These are phyloP conservation scores for Ridgeia piscesae DNA, from an alignment of 1,140 invertebrate genomes.

Conservation along the genomic window DNA sequence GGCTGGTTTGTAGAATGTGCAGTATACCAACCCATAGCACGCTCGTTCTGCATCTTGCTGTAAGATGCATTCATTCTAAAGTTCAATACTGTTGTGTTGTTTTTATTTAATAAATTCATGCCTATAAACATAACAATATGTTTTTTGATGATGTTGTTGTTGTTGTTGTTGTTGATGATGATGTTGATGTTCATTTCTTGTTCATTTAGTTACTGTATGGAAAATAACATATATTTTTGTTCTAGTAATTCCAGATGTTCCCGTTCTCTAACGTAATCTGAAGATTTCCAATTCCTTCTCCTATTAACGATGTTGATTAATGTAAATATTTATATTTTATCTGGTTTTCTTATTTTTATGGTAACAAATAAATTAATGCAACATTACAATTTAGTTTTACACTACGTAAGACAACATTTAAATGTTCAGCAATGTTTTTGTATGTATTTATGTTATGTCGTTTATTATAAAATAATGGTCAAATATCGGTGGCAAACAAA, in stretches of 20 bases:
- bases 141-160: slow-evolving; percentile 28
- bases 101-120: slow-evolving; percentile 3
- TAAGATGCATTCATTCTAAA: neutral
- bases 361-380: too few relatives aligned
- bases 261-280: neutral
- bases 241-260: neutral
- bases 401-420: neutral
- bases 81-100: neutral
- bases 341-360: too few relatives aligned
- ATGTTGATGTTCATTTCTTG: slow-evolving; percentile 18
- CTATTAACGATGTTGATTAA: neutral
- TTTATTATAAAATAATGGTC: neutral
- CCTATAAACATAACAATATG: neutral
- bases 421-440: neutral
- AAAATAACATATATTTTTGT: neutral
- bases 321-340: neutral
- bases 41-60: neutral
- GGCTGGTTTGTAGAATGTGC: neutral
- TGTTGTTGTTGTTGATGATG: neutral
- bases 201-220: neutral
- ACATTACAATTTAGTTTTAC: neutral
- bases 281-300: neutral
- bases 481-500: too few relatives aligned
- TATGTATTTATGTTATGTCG: neutral
- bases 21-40: neutral